Percentiles rank a stretch among this genome's conserved stretches.
phyloP scores from a whole-genome alignment of 2,888 invertebrate species.

The Acholoe squamosa region DNA sequence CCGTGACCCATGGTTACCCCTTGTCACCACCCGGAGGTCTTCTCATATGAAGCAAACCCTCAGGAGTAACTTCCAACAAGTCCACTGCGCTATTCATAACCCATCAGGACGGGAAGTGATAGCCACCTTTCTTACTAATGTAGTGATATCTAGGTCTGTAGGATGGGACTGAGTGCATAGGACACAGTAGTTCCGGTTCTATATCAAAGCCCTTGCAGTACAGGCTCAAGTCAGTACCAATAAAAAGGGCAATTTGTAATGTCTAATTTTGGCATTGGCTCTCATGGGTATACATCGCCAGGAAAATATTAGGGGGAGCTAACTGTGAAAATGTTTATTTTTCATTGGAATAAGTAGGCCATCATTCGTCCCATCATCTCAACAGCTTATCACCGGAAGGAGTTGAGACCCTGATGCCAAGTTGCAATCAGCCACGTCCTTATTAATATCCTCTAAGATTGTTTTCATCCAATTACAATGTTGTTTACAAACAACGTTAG shows the following conservation, averaged over 20 bases:
- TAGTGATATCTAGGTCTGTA: not conserved
- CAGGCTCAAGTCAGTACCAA: not conserved
- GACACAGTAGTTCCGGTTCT: slow-evolving; percentile 14
- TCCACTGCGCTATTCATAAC: not conserved
- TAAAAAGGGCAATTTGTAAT: not conserved
- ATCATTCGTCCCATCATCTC: too few species aligned
- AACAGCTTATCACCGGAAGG: not conserved
- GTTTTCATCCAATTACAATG: slow-evolving; percentile 17
- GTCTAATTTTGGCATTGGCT: not conserved
- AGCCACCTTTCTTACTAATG: not conserved
- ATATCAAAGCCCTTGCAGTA: not conserved
- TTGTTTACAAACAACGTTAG: slow-evolving; percentile 18
- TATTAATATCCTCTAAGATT: not conserved
- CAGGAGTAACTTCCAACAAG: too few species aligned
- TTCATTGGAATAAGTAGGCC: not conserved
- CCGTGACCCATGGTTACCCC: not conserved
- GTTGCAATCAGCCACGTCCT: not conserved
- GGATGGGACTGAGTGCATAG: not conserved
- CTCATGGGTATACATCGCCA: not conserved
- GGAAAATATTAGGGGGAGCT: too few species aligned
- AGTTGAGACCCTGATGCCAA: not conserved
- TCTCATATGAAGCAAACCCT: not conserved
- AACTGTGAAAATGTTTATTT: slow-evolving; percentile 8
- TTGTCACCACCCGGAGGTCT: not conserved
- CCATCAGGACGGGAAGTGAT: not conserved